phyloP scores from a whole-genome alignment of 2,113 vertebrate genomes.

The Columba janthina region DNA sequence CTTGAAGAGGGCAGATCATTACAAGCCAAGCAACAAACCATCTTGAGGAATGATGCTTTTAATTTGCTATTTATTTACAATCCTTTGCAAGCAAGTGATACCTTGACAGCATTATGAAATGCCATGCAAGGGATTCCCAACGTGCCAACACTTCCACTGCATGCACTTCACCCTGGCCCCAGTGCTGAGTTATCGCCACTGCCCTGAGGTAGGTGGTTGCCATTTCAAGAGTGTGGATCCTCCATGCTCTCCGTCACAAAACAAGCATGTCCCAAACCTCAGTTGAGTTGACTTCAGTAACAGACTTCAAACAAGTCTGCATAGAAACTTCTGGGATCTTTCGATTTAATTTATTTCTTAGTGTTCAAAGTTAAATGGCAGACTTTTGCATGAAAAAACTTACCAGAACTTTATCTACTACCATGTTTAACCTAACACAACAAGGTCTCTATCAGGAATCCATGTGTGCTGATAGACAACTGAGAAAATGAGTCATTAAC shows the following conservation, averaged over 20 bases:
- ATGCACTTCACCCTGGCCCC: accelerated
- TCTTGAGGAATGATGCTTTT: background rate
- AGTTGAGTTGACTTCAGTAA: background rate
- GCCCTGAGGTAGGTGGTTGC: background rate
- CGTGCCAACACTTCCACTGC: background rate
- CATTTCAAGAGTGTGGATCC: background rate
- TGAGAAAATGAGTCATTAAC: background rate
- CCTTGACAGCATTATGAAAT: background rate
- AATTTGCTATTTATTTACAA: background rate
- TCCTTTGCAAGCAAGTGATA: background rate
- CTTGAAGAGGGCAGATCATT: background rate
- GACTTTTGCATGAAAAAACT: background rate
- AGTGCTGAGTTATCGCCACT: background rate
- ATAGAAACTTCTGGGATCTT: background rate
- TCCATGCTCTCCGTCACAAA: background rate
- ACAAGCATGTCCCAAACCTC: background rate
- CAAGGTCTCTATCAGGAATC: background rate
- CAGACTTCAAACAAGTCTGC: background rate
- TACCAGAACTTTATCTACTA: background rate
- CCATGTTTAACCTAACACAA: background rate
- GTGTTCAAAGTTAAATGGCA: background rate
- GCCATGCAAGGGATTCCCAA: background rate
- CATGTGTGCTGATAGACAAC: background rate
- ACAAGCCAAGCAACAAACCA: background rate
- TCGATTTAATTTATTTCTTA: background rate